Evolutionary conservation across 23 tunicate genomes (phyloP).

Genomic region (Ciona savignyi): DNA sequence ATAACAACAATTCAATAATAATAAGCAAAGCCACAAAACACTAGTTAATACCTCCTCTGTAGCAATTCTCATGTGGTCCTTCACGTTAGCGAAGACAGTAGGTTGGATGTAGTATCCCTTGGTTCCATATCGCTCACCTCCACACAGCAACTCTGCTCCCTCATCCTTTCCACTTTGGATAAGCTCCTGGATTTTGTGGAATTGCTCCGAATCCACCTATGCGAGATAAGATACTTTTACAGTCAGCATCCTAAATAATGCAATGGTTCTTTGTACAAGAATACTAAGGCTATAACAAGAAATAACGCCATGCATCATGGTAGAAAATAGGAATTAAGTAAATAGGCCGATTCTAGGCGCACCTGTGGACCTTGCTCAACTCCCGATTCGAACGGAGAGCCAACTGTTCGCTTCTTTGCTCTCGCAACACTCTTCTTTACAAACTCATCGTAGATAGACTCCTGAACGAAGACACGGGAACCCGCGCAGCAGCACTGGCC

Average conservation of each 20-base stretch:
- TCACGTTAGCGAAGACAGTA: slow-evolving; percentile 91
- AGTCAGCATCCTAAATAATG: too few species aligned
- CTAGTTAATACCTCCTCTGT: slow-evolving; percentile 92
- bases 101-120: slow-evolving; percentile 96
- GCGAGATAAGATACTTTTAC: too few species aligned
- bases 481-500: slow-evolving; percentile 98
- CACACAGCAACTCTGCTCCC: slow-evolving; percentile 95
- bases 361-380: slow-evolving; percentile 97
- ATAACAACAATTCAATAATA: too few species aligned
- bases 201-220: slow-evolving; percentile 88
- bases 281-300: too few species aligned
- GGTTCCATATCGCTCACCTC: slow-evolving; percentile 74
- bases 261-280: too few species aligned
- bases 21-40: too few species aligned
- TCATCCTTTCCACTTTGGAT: slow-evolving; percentile 85
- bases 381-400: slow-evolving; percentile 63
- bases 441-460: slow-evolving; percentile 92
- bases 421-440: slow-evolving; percentile 86
- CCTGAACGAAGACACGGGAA: slow-evolving; percentile 75
- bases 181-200: slow-evolving; percentile 68
- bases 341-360: too few species aligned
- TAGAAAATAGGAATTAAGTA: too few species aligned
- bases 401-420: slow-evolving; percentile 79
- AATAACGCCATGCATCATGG: too few species aligned
- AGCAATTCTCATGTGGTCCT: slow-evolving; percentile 90